Conservation (phyloP, 2,113 vertebrate genomes). For the Crotalus viridis region DNA sequence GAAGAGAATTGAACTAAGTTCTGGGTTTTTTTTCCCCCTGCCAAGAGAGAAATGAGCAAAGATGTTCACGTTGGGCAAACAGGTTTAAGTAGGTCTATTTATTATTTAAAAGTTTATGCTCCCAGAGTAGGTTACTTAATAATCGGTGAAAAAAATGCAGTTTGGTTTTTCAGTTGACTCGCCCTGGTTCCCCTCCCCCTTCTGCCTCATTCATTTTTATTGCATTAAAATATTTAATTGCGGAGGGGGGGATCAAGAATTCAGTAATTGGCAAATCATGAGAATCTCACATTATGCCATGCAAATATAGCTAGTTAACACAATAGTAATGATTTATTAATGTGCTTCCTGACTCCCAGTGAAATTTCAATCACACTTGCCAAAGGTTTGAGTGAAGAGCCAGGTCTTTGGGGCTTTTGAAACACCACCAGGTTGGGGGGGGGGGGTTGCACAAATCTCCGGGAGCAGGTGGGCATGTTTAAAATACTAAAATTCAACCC, state of each 20-base stretch:
- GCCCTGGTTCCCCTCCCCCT: not conserved
- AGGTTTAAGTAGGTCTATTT: not conserved
- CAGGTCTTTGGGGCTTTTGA: not conserved
- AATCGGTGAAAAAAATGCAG: not conserved
- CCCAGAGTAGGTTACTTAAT: not conserved
- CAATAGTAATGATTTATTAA: not conserved
- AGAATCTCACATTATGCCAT: not conserved
- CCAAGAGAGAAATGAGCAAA: not conserved
- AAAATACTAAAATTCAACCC: not conserved
- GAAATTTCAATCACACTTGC: not conserved
- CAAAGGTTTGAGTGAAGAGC: not conserved
- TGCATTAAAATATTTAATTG: not conserved
- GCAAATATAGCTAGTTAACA: not conserved
- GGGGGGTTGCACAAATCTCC: not conserved
- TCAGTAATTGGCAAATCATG: not conserved
- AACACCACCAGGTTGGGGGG: not conserved
- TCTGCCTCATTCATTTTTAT: not conserved
- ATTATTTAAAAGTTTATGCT: not conserved
- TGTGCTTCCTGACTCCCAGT: not conserved
- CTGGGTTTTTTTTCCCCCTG: not conserved
- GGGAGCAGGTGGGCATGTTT: not conserved
- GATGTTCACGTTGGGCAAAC: not conserved
- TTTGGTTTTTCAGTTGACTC: not conserved
- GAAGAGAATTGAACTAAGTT: not conserved
- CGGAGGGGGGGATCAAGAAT: not conserved